These are phyloP conservation scores for Ostrea denselamellosa DNA, from an alignment of 1,140 invertebrate genomes.

Conservation along the genomic window DNA sequence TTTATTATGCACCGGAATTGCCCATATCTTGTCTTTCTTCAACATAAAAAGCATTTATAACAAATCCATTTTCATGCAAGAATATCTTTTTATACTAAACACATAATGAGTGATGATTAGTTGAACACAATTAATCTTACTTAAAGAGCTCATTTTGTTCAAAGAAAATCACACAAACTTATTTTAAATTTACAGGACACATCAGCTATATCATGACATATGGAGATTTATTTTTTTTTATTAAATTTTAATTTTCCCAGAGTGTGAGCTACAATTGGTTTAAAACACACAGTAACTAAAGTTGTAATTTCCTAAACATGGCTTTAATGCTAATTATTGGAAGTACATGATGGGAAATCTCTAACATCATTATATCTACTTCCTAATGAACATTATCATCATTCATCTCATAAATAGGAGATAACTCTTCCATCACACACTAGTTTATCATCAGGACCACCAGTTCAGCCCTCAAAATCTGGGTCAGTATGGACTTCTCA, in stretches of 20 bases:
- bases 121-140: not conserved
- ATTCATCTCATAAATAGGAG: not conserved
- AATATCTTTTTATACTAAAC: not conserved
- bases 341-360: not conserved
- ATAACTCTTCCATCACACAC: conserved; percentile 6
- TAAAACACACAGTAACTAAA: too few relatives aligned
- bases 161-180: not conserved
- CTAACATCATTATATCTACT: not conserved
- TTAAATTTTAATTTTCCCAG: not conserved
- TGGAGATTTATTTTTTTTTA: not conserved
- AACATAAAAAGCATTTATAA: too few relatives aligned
- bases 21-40: too few relatives aligned
- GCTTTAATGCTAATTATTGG: not conserved
- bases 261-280: not conserved
- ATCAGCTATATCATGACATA: not conserved
- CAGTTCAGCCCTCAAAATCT: not conserved
- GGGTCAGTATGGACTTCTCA: conserved; percentile 22
- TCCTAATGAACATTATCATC: not conserved
- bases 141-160: not conserved
- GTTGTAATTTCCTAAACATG: too few relatives aligned
- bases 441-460: not conserved
- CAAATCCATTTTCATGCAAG: too few relatives aligned
- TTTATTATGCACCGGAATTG: not conserved
- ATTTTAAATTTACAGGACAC: not conserved
- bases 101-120: not conserved